Percentiles rank a stretch among this genome's conserved stretches.
Conservation (phyloP, 2,113 vertebrate species). For the Holacanthus passer region DNA sequence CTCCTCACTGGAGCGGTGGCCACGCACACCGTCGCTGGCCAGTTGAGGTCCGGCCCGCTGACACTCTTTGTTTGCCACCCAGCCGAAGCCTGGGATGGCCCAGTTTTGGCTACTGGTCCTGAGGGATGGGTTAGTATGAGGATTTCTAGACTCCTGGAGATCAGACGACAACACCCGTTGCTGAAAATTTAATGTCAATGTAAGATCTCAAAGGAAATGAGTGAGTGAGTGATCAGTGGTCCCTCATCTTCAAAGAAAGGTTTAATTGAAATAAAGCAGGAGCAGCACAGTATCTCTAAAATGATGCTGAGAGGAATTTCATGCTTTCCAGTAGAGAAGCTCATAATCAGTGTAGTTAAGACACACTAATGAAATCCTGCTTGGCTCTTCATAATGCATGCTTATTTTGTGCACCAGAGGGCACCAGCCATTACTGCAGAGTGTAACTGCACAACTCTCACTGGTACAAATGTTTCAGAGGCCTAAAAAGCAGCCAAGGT, state of each 20-base stretch:
- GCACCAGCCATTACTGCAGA: background rate
- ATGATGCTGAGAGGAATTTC: background rate
- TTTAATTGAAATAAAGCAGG: background rate
- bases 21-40: constrained; percentile 65
- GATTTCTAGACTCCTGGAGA: constrained; percentile 74
- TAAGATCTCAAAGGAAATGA: constrained; percentile 8
- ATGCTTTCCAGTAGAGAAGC: background rate
- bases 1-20: constrained; percentile 76
- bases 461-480: background rate
- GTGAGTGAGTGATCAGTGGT: constrained; percentile 8
- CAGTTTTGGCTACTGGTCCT: constrained; percentile 78
- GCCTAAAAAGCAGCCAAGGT: background rate
- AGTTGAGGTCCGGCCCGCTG: constrained; percentile 65
- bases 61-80: constrained; percentile 79
- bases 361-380: background rate
- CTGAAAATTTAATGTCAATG: constrained; percentile 52
- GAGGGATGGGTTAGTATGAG: constrained; percentile 79
- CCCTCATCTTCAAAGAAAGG: background rate
- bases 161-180: constrained; percentile 64
- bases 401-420: constrained; percentile 23
- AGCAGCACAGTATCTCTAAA: background rate
- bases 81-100: constrained; percentile 77
- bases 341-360: background rate
- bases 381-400: background rate
- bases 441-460: background rate